These are phyloP conservation scores for Eclectus roratus DNA, from an alignment of 2,113 vertebrate species.

Conservation along the genomic window DNA sequence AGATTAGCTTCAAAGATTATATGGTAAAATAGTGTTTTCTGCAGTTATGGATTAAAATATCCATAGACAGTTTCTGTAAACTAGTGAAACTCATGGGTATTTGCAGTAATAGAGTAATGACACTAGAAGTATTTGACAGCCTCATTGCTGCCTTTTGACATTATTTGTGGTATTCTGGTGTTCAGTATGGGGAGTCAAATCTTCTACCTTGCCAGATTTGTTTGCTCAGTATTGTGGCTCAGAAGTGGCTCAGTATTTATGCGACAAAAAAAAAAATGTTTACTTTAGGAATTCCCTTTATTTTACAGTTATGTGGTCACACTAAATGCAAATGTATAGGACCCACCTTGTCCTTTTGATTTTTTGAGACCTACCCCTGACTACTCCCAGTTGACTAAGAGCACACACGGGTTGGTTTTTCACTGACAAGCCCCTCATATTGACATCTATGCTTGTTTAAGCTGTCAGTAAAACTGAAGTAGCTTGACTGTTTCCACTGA, in stretches of 20 bases:
- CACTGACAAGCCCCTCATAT: not conserved
- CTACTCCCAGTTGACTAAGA: not conserved
- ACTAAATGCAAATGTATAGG: not conserved
- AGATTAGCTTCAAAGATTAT: not conserved
- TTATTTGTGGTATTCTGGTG: not conserved
- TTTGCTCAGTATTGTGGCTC: no score
- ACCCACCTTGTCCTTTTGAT: not conserved
- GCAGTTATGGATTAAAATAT: constrained; percentile 9
- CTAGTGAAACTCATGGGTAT: not conserved
- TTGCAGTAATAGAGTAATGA: not conserved
- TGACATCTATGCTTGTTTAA: not conserved
- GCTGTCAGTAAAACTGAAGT: not conserved
- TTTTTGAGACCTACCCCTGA: not conserved
- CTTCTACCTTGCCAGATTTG: not conserved
- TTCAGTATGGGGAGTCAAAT: accelerated
- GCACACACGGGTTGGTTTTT: not conserved
- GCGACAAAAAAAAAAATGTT: not conserved
- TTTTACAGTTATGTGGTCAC: not conserved
- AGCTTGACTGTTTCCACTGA: not conserved
- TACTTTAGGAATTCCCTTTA: not conserved
- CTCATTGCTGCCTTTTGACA: not conserved
- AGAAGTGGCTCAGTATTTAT: not conserved
- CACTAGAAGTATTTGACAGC: not conserved
- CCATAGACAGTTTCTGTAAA: not conserved
- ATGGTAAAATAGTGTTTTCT: constrained; percentile 6